A percentile compares a stretch with the other conserved stretches of the same genome.
phyloP scores from a whole-genome alignment of 2,797 vertebrate species.

The Scarus forsteni region DNA sequence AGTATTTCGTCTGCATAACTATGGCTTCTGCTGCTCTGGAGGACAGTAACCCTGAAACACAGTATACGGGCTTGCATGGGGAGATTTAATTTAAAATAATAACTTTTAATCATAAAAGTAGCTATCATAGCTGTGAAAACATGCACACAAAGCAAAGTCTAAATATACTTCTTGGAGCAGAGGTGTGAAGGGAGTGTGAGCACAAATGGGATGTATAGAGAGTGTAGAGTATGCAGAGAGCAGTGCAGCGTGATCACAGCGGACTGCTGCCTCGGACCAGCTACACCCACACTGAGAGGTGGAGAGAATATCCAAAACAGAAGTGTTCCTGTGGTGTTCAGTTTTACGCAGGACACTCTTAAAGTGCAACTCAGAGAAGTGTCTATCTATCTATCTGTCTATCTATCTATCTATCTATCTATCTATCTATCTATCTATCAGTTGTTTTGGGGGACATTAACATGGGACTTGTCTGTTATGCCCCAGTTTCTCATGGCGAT shows the following conservation, averaged over 20 bases:
- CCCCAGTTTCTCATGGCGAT: too few relatives aligned
- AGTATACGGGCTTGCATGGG: background rate
- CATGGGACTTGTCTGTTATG: too few relatives aligned
- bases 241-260: slow-evolving; percentile 39
- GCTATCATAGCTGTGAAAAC: background rate
- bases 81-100: background rate
- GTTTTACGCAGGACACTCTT: slow-evolving; percentile 26
- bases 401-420: background rate
- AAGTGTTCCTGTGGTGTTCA: slow-evolving; percentile 22
- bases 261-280: slow-evolving; percentile 33
- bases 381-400: slow-evolving; percentile 6
- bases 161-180: slow-evolving; percentile 3
- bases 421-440: background rate
- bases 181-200: slow-evolving; percentile 20
- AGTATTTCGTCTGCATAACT: background rate
- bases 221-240: slow-evolving; percentile 19
- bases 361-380: slow-evolving; percentile 14
- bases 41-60: background rate
- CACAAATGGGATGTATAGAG: slow-evolving; percentile 24
- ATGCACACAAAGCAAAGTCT: background rate
- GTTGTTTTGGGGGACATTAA: too few relatives aligned
- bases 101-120: background rate
- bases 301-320: slow-evolving; percentile 35
- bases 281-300: slow-evolving; percentile 62
- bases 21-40: background rate